Percentiles rank a stretch among this genome's conserved stretches.
Evolutionary conservation across 2,113 vertebrate genomes (phyloP).

Genomic region (Muntiacus reevesi): DNA sequence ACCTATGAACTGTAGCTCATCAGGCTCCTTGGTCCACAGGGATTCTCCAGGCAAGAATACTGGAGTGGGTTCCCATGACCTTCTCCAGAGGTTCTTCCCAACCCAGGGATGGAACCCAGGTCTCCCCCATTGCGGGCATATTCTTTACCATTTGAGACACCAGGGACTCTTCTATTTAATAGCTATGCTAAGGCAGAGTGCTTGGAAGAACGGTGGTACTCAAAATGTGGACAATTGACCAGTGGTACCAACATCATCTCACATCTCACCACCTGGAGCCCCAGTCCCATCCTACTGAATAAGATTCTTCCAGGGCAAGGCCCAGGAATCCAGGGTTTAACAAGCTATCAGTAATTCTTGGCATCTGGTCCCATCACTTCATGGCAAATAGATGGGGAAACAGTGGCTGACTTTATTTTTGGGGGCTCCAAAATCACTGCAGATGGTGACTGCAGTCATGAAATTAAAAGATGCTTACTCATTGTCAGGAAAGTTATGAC

Average conservation of each 20-base stretch:
- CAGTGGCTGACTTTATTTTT: neutral
- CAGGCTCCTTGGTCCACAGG: neutral
- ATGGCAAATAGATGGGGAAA: neutral
- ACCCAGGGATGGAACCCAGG: neutral
- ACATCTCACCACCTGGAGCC: accelerated
- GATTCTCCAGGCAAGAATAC: neutral
- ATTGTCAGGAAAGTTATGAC: neutral
- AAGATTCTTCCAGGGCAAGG: neutral
- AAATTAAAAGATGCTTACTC: neutral
- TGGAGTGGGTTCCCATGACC: neutral
- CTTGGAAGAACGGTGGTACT: neutral
- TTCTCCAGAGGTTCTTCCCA: neutral
- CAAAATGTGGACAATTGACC: too few relatives aligned
- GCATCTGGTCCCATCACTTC: neutral
- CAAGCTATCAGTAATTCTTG: neutral
- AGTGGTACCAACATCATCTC: neutral
- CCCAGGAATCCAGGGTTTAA: neutral
- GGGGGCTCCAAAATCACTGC: neutral
- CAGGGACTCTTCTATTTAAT: neutral
- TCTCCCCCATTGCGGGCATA: neutral
- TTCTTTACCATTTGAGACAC: neutral
- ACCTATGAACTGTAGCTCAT: neutral
- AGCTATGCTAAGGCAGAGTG: neutral
- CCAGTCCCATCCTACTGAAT: too few relatives aligned
- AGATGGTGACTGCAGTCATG: neutral